phyloP scores from a whole-genome alignment of 1,140 invertebrate species.

The Camponotus floridanus region DNA sequence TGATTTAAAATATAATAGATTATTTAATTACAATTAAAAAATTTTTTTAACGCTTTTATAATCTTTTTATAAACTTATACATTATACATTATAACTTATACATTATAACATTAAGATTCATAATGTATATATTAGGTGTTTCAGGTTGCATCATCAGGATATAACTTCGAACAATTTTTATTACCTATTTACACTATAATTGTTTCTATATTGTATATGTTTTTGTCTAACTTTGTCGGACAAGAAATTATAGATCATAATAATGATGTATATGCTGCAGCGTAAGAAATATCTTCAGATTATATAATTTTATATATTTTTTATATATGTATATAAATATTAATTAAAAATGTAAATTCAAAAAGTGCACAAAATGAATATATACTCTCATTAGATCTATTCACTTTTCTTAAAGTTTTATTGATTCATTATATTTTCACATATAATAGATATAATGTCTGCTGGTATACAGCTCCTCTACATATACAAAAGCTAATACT shows the following conservation, averaged over 20 bases:
- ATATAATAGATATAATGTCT: not conserved
- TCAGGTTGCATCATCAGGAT: not conserved
- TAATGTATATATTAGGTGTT: not conserved
- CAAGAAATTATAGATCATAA: slow-evolving; percentile 33
- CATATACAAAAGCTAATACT: slow-evolving; percentile 17
- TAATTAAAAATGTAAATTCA: not conserved
- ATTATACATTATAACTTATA: not conserved
- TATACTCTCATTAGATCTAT: not conserved
- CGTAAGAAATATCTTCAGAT: slow-evolving; percentile 14
- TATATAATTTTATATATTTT: not conserved
- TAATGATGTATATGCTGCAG: not conserved
- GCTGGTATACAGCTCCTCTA: slow-evolving; percentile 2
- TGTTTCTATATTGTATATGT: not conserved
- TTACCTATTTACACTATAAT: not conserved
- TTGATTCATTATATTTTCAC: not conserved
- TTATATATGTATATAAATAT: not conserved
- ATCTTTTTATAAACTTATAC: not conserved
- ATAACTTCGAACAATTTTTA: not conserved
- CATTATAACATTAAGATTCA: not conserved
- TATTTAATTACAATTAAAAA: too few species aligned
- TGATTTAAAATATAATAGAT: too few species aligned
- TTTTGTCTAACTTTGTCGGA: not conserved
- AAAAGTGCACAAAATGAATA: not conserved
- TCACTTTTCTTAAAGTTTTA: not conserved
- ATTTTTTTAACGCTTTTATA: too few species aligned